Evolutionary conservation across 2,113 vertebrate genomes (phyloP), one percentile per base, ranked within the genome.

Genomic region (Corythornis cristatus): DNA sequence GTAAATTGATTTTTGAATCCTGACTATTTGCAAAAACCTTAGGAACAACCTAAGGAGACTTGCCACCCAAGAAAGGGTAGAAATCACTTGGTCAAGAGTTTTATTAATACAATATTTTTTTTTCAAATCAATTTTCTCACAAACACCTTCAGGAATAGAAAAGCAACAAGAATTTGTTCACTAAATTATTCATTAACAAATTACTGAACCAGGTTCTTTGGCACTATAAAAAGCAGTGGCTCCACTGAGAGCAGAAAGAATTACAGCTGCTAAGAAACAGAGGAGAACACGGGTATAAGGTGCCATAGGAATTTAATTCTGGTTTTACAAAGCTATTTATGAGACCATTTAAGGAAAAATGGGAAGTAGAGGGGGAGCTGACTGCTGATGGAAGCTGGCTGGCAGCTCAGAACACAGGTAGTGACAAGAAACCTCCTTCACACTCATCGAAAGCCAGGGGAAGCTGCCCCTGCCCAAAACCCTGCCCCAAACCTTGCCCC

Each of bases 1-100:
- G 37, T 60, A 93, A 86, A 91, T 76, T 89, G 81, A 88, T 94
- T 92, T 90, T 84, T 68, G 46, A 93, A 92, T 85, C 48, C 53
- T 83, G 57, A 83, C 40, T 66, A 87, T 70, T 94, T 94, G 74
- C 45, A 90, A 90, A 83, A 90, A 22, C 7, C 20, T 72, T 48
- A 61, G 11, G 57, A 90, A 77, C 45, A 82, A 72, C 23, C 0
- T 9, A 70, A 22, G 48, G 19, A 87, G 33, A 86, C 29, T 50
- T 78, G 31, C 20, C 79, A 85, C 46, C 78, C 57, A 83, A 58
- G 45, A 90, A 86, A 45, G 20, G 0, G 4, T 16, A 89, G 50
- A 91, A 90, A 78, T n/a, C 83, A 83, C 46, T 62, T 83, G 48
- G 66, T 72, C 61, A 66, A 51, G n/a, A 46, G 18, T 51, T 84